A percentile compares a stretch with the other conserved stretches of the same genome.
Conservation (phyloP, 2,888 invertebrate genomes). For the Sesia bembeciformis region DNA sequence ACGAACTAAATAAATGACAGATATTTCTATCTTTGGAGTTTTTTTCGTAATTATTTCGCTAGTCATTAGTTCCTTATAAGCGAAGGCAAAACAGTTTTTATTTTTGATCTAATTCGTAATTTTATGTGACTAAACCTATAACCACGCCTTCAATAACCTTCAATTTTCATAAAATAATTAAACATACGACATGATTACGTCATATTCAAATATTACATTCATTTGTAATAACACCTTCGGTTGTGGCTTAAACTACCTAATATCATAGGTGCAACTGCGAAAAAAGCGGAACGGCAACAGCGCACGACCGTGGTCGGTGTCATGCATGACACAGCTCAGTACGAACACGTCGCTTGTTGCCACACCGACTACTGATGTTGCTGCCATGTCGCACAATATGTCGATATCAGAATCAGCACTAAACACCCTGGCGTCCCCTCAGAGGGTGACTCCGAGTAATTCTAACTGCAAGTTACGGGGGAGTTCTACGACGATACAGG, state of each 20-base stretch:
- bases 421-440: conserved; percentile 78
- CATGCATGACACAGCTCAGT: conserved; percentile 85
- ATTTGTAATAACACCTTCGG: neutral
- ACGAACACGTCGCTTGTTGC: conserved; percentile 60
- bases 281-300: conserved; percentile 73
- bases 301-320: conserved; percentile 90
- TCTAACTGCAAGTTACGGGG: conserved; percentile 59
- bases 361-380: conserved; percentile 41
- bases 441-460: conserved; percentile 54
- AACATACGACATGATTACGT: too few relatives aligned
- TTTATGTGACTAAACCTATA: too few relatives aligned
- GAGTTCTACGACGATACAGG: conserved; percentile 68
- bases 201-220: neutral
- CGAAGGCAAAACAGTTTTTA: too few relatives aligned
- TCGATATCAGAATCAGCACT: conserved; percentile 93
- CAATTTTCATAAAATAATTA: too few relatives aligned
- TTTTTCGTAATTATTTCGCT: too few relatives aligned
- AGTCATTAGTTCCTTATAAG: too few relatives aligned
- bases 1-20: too few relatives aligned
- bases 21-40: too few relatives aligned
- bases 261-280: conserved; percentile 76
- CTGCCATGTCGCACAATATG: conserved; percentile 75
- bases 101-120: too few relatives aligned
- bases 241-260: neutral
- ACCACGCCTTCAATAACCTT: too few relatives aligned